Evolutionary conservation across 2,113 vertebrate species (phyloP), one percentile per base, ranked within the genome.

Genomic region (Carassius carassius): DNA sequence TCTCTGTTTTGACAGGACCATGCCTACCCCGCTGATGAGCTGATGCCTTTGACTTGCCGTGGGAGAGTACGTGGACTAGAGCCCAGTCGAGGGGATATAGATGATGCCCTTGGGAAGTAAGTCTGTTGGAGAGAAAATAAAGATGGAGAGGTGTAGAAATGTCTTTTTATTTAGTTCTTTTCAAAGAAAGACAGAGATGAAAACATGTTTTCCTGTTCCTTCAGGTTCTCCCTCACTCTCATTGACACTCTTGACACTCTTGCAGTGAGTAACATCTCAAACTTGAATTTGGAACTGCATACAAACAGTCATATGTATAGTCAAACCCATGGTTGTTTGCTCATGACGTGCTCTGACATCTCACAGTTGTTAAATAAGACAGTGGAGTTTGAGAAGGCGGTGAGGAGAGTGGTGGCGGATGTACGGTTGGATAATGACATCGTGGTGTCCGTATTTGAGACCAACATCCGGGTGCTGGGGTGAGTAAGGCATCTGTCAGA

Each of bases 381-480:
- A 21, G 94, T 95, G 90, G 97, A 99, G 94, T 99, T 99, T 91
- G 98, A 99, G 91, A 96, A 96, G 62, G 98, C 98, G 0, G 98
- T 99, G 88, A 95, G 94, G 92, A 96, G 95, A 93, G 98, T 99
- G 85, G 92, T 99, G 91, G 93, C 91, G 82, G 98, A 99, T 88
- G 98, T 99, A 89, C 96, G 97, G 86, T 95, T 99, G 92, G 98
- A 99, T 92, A 99, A 99, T 6, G 98, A 99, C 91, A 96, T 99
- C 25, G 98, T 99, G 49, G 98, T 99, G 23, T 99, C 98, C 7
- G 98, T 99, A 80, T 99, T 99, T 88, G 98, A 99, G 94, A 99
- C 98, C 92, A 99, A 99, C 94, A 99, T 99, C 90, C 95, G 98
- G 92, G 98, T 99, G 86, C 95, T 99, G 77, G 98, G 98, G 98